Conservation (phyloP, 2,888 invertebrate genomes). For the Drosophila imparisetae region DNA sequence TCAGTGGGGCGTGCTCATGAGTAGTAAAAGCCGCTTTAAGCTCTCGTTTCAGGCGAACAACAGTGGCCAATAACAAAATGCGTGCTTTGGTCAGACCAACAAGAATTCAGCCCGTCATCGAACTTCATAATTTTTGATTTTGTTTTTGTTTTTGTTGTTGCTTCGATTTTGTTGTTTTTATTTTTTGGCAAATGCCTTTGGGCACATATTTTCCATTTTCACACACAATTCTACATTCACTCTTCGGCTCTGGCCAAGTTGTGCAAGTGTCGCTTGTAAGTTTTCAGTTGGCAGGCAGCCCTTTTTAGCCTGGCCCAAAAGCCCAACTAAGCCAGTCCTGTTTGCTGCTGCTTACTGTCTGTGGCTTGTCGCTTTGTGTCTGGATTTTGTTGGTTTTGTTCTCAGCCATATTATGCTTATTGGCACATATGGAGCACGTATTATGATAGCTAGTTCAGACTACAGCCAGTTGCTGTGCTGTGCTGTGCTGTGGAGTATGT, state of each 20-base stretch:
- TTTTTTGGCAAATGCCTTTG: slow-evolving; percentile 55
- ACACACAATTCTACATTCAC: slow-evolving; percentile 66
- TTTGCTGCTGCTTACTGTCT: slow-evolving; percentile 30
- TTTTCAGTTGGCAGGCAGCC: slow-evolving; percentile 53
- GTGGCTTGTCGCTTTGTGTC: slow-evolving; percentile 26
- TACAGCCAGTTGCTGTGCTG: slow-evolving; percentile 1
- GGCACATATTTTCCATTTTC: slow-evolving; percentile 74
- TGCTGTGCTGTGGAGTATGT: slow-evolving; percentile 1
- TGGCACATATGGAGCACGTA: slow-evolving; percentile 75
- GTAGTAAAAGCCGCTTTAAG: slow-evolving; percentile 76
- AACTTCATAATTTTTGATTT: slow-evolving; percentile 58
- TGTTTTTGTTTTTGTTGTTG: not conserved
- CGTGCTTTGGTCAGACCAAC: slow-evolving; percentile 34
- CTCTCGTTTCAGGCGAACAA: slow-evolving; percentile 38
- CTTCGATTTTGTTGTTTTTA: not conserved
- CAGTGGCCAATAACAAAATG: slow-evolving; percentile 44
- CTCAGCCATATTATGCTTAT: slow-evolving; percentile 73
- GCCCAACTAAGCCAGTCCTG: slow-evolving; percentile 16
- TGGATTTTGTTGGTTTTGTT: slow-evolving; percentile 49
- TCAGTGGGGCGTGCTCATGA: slow-evolving; percentile 62
- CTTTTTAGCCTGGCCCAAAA: slow-evolving; percentile 33
- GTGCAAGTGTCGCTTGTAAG: slow-evolving; percentile 61
- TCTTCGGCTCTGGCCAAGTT: slow-evolving; percentile 18
- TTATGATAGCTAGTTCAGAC: slow-evolving; percentile 70
- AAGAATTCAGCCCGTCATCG: slow-evolving; percentile 40